phyloP scores from a whole-genome alignment of 2,888 invertebrate genomes.

The Mythimna vitellina region DNA sequence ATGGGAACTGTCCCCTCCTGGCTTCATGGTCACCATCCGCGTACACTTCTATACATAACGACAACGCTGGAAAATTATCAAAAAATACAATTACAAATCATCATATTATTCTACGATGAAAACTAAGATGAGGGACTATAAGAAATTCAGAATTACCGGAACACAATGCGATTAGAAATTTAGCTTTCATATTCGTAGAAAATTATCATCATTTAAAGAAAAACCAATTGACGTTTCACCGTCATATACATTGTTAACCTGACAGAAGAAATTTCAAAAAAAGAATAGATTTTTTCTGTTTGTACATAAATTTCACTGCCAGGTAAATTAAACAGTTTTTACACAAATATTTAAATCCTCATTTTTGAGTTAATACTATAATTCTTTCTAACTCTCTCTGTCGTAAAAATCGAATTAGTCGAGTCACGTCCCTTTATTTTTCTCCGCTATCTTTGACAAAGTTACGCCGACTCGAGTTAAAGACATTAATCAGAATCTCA shows the following conservation, averaged over 20 bases:
- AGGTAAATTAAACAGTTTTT: slow-evolving; percentile 47
- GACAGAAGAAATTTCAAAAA: slow-evolving; percentile 80
- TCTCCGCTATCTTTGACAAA: slow-evolving; percentile 88
- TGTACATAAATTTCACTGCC: slow-evolving; percentile 44
- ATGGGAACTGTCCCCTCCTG: slow-evolving; percentile 78
- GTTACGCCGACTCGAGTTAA: slow-evolving; percentile 83
- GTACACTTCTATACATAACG: slow-evolving; percentile 68
- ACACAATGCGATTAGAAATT: slow-evolving; percentile 73
- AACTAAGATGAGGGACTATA: slow-evolving; percentile 18
- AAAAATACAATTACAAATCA: slow-evolving; percentile 30
- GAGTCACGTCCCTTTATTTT: slow-evolving; percentile 89
- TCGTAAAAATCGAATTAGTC: slow-evolving; percentile 85
- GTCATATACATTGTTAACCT: slow-evolving; percentile 68
- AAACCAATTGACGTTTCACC: slow-evolving; percentile 69
- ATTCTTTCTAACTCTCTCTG: slow-evolving; percentile 61
- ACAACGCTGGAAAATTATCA: slow-evolving; percentile 64
- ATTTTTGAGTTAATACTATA: slow-evolving; percentile 48
- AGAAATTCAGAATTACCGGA: slow-evolving; percentile 70
- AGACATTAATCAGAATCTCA: slow-evolving; percentile 89
- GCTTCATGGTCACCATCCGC: slow-evolving; percentile 77
- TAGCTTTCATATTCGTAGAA: slow-evolving; percentile 77
- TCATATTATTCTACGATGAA: slow-evolving; percentile 1
- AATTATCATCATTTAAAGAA: slow-evolving; percentile 69
- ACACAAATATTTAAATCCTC: slow-evolving; percentile 48
- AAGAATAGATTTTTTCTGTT: slow-evolving; percentile 75